phyloP scores from a whole-genome alignment of 2,797 vertebrate species.

The Brachymystax lenok region DNA sequence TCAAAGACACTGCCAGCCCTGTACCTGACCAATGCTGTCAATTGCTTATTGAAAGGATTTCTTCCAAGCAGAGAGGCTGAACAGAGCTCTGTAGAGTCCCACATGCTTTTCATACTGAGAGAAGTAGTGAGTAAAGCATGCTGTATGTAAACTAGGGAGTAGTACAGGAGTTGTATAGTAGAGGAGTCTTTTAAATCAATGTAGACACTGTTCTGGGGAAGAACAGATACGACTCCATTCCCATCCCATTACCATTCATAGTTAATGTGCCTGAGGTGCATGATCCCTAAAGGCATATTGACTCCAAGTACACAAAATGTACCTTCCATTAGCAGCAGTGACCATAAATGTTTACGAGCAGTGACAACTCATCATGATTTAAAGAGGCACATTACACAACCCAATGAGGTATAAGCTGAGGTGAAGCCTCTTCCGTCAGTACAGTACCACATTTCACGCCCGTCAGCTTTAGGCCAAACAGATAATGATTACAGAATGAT shows the following conservation, averaged over 20 bases:
- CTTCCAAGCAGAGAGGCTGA: neutral
- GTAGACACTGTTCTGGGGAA: neutral
- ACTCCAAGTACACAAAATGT: slow-evolving; percentile 11
- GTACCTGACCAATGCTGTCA: neutral
- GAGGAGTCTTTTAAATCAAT: neutral
- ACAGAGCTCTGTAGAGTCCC: neutral
- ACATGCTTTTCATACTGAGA: neutral
- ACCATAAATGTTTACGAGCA: slow-evolving; percentile 9
- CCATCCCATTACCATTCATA: neutral
- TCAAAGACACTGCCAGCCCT: neutral
- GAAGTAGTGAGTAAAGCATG: neutral
- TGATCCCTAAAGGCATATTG: neutral
- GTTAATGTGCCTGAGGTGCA: neutral
- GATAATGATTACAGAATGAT: neutral
- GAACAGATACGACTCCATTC: neutral
- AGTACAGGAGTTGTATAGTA: neutral
- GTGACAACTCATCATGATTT: neutral
- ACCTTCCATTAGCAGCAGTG: slow-evolving; percentile 7
- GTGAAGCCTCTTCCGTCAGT: neutral
- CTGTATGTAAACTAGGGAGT: neutral
- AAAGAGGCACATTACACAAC: neutral
- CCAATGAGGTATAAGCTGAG: neutral
- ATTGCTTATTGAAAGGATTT: too few relatives aligned
- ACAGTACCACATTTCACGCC: neutral
- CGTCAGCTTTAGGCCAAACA: neutral